These are phyloP conservation scores for Cherax quadricarinatus DNA, from an alignment of 1,140 invertebrate genomes.

Conservation along the genomic window DNA sequence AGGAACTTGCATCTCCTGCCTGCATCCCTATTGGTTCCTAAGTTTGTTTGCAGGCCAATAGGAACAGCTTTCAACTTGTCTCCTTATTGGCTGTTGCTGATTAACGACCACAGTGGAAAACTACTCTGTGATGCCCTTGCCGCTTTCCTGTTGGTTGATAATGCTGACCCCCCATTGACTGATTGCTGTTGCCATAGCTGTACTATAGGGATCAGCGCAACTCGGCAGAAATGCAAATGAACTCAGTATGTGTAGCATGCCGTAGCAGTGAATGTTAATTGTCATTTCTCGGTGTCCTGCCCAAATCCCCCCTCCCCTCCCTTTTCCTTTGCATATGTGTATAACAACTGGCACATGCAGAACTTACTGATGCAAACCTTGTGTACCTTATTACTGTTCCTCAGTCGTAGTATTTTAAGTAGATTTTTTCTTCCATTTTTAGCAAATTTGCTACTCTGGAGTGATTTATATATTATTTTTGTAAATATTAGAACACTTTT, in stretches of 20 bases:
- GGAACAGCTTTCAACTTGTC: conserved; percentile 35
- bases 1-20: conserved; percentile 47
- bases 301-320: background rate
- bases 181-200: background rate
- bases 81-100: conserved; percentile 53
- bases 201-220: background rate
- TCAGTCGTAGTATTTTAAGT: conserved; percentile 53
- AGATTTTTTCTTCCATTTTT: conserved; percentile 30
- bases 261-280: conserved; percentile 14
- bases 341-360: conserved; percentile 14
- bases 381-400: conserved; percentile 53
- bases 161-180: conserved; percentile 1
- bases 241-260: conserved; percentile 7
- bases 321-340: background rate
- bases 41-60: conserved; percentile 24
- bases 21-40: conserved; percentile 45
- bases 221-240: conserved; percentile 5
- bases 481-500: conserved; percentile 43
- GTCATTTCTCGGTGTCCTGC: background rate
- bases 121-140: conserved; percentile 53
- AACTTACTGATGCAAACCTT: conserved; percentile 21
- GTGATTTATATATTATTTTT: conserved; percentile 48
- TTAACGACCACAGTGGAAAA: conserved; percentile 24
- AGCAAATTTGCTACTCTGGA: conserved; percentile 16
- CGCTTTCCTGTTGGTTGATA: conserved; percentile 41